Evolutionary conservation across 2,888 invertebrate genomes (phyloP), one percentile per base, ranked within the genome.

Genomic region (Apodemia mormo): DNA sequence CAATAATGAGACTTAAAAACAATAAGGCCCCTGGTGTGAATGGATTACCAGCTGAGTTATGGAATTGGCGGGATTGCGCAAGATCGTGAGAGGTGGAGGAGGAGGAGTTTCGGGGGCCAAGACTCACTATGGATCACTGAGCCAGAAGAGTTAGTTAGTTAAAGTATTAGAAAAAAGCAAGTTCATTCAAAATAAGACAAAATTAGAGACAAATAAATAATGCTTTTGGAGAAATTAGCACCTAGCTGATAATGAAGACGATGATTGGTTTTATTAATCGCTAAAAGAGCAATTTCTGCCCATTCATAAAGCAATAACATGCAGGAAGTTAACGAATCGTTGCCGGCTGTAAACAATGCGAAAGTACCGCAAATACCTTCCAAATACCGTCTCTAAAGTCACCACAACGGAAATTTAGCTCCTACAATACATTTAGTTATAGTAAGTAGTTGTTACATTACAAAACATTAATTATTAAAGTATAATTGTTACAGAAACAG

Each of bases 311-410:
- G 58, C 33, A 61, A 12, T 33, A 61, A 33, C 12, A 33, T 30
- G n/a, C 7, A 33, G 58, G 79, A 80, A 77, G 78, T 79, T 74
- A 71, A 73, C 70, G 68, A 75, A 72, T 74, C 72, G 73, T 70
- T 66, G 73, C 73, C 68, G 71, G 76, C 67, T 75, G 72, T 72
- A 72, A 75, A 79, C 80, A 80, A 79, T 77, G 75, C 75, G 66
- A 74, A 74, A 76, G 78, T 77, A 77, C 79, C 79, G 78, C 78
- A 80, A 77, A 74, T 74, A 70, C 73, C 74, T 74, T 73, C 74
- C 72, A 70, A 76, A 76, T 73, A 77, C 78, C 74, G 69, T 78
- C 77, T 69, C 69, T 69, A 68, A 69, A 68, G 69, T 67, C 72
- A 71, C 73, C 73, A 66, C 74, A 74, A 71, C 66, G 69, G 73